Percentiles rank a stretch among this genome's conserved stretches.
Conservation (phyloP, 2,888 invertebrate genomes). For the Drosophila parthenogenetica region DNA sequence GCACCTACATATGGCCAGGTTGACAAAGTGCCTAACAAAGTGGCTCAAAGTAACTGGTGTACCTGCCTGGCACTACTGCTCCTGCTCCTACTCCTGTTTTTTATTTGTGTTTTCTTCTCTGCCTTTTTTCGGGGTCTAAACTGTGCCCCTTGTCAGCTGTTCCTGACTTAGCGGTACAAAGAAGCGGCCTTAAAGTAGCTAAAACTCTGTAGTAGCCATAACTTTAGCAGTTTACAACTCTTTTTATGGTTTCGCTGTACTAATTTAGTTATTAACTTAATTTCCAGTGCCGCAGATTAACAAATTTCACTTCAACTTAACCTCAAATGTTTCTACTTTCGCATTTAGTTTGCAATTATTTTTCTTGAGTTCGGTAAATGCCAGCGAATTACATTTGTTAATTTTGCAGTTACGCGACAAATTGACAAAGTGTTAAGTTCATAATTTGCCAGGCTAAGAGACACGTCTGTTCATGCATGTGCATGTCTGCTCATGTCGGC, state of each 20-base stretch:
- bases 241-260: too few relatives aligned
- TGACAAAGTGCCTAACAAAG: conserved; percentile 31
- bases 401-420: conserved; percentile 29
- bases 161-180: conserved; percentile 6
- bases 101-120: background rate
- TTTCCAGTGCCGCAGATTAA: too few relatives aligned
- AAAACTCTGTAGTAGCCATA: too few relatives aligned
- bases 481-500: background rate
- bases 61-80: background rate
- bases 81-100: too few relatives aligned
- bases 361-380: too few relatives aligned
- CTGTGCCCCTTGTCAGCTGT: conserved; percentile 47
- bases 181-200: conserved; percentile 3
- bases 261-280: background rate
- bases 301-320: background rate
- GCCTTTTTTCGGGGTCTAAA: conserved; percentile 14
- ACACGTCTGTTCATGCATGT: background rate
- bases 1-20: conserved; percentile 75
- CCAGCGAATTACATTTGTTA: conserved; percentile 7
- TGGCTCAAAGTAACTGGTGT: background rate
- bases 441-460: conserved; percentile 57
- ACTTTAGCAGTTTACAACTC: too few relatives aligned
- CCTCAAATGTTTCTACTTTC: too few relatives aligned
- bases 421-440: conserved; percentile 71
- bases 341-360: too few relatives aligned